phyloP scores from a whole-genome alignment of 2,888 invertebrate species.

The Dusona sp. region DNA sequence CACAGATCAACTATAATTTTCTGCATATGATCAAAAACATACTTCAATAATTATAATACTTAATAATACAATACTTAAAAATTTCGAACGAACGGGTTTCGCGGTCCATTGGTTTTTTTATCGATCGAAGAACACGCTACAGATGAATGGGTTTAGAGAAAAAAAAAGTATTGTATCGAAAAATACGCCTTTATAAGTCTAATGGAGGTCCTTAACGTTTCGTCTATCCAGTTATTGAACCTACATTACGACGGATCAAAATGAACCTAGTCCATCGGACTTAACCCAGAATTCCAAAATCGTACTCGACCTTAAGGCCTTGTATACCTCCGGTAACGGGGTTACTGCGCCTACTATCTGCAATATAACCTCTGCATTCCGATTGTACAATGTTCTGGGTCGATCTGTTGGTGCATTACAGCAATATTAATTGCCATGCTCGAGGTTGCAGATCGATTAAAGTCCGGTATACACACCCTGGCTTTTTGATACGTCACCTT shows the following conservation, averaged over 20 bases:
- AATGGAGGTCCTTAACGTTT: background rate
- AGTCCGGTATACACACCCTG: background rate
- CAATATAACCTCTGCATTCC: conserved; percentile 41
- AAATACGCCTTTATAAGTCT: background rate
- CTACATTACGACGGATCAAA: conserved; percentile 18
- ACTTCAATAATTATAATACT: background rate
- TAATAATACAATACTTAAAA: no score
- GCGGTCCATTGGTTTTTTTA: background rate
- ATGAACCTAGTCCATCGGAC: conserved; percentile 75
- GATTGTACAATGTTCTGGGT: conserved; percentile 38
- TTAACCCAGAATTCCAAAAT: conserved; percentile 75
- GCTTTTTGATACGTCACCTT: background rate
- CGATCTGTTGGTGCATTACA: conserved; percentile 47
- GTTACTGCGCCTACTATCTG: conserved; percentile 42
- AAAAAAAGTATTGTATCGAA: background rate
- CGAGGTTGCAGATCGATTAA: conserved; percentile 55
- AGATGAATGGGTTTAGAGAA: background rate
- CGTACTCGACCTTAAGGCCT: conserved; percentile 33
- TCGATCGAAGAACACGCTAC: background rate
- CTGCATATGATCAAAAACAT: background rate
- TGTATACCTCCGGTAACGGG: conserved; percentile 15
- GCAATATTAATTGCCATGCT: conserved; percentile 58
- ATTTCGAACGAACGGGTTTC: background rate
- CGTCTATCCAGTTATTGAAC: conserved; percentile 2
- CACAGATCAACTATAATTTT: background rate